Base-by-base conservation (phyloP, 2,797 vertebrate species). In the Lithobates sylvaticus region DNA sequence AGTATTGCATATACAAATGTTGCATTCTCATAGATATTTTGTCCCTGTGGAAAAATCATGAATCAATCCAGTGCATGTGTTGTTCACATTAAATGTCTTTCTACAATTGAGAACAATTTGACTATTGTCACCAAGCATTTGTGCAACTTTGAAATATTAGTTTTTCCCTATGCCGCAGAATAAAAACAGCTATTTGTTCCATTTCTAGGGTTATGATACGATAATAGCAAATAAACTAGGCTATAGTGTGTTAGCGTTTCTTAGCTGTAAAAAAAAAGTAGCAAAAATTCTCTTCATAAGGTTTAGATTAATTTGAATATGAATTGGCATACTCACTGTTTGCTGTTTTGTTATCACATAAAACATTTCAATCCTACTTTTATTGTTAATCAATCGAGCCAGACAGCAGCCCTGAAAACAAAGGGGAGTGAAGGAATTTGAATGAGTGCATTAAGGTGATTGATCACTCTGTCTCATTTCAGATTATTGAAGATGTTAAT, bases 401-500 rank as follows among this genome's bases (percentile, higher is more conserved):
- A 88, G 82, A 68, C 58, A 86, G 70, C 86, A 92, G 92, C 81
- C 75, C 76, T 91, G 86, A 89, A 89, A 64, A 80, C 74, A 90
- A 13, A 89, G 83, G 87, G 90, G 92, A 86, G 88, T 90, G 88
- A 85, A 85, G 88, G 89, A 85, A 88, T 77, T 89, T 89, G 78
- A 91, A 90, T 92, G 88, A 85, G 32, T 86, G 85, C 88, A 88
- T 87, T 84, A 91, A 88, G 47, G 83, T 92, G 89, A 93, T 93
- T 91, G 91, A 93, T 92, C 92, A 80, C 81, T 58, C 50, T 76
- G 58, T 71, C 89, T 88, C 89, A 88, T 90, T 65, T 84, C 91
- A 90, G 89, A 83, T 91, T 89, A 89, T 75, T 90, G 90, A 92
- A 90, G 89, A 90, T 91, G 89, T 89, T 93, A 91, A 90, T 92